Evolutionary conservation across 2,888 invertebrate species (phyloP).

Genomic region (Pristionchus mayeri): DNA sequence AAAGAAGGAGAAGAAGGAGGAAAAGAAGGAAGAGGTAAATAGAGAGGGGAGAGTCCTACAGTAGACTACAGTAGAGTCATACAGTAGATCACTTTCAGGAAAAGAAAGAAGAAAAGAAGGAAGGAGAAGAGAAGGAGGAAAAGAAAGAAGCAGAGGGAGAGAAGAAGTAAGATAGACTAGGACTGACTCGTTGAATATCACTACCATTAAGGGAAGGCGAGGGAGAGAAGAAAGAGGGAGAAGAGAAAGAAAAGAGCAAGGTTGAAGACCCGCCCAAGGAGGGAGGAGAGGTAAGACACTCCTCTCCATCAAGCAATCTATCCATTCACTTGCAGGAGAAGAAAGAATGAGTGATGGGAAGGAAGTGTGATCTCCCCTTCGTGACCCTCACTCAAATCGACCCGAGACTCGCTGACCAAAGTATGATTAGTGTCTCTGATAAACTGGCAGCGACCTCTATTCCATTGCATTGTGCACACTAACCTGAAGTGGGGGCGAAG

Average conservation of each 20-base stretch:
- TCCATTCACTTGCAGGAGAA: neutral
- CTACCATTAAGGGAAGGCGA: neutral
- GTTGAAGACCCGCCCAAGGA: no score
- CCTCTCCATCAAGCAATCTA: neutral
- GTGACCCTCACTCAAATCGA: neutral
- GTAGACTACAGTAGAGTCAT: neutral
- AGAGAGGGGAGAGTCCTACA: neutral
- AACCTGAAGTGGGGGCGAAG: constrained; percentile 55
- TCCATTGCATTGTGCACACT: no score
- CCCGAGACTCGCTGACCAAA: constrained; percentile 29
- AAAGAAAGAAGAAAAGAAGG: constrained; percentile 20
- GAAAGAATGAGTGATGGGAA: neutral
- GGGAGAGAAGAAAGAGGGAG: neutral
- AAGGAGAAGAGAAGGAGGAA: neutral
- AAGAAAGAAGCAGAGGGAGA: constrained; percentile 7
- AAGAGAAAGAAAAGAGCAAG: neutral
- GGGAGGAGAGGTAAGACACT: neutral
- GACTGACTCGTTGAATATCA: neutral
- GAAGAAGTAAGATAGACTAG: neutral
- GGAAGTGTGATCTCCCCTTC: neutral
- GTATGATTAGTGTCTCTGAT: no score
- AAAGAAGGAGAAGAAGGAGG: constrained; percentile 24
- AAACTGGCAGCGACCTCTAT: no score
- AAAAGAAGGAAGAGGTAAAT: neutral
- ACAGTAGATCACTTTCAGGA: neutral